Evolutionary conservation across 2,888 invertebrate genomes (phyloP), one percentile per base, ranked within the genome.

Genomic region (Hemithea aestivaria): DNA sequence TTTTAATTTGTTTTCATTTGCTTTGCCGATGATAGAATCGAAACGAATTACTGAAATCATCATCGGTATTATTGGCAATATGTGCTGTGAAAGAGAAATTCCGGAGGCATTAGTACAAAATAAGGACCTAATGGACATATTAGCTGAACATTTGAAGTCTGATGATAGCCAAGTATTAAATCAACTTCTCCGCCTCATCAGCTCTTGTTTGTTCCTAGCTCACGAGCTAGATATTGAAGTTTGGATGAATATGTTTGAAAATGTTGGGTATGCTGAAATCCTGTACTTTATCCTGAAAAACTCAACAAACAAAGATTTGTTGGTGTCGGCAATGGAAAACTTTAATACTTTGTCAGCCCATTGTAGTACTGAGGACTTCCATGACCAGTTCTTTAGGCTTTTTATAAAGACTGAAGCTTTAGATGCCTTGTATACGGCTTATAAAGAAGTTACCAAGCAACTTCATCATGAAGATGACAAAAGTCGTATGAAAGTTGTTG

Each of bases 61-160:
- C 22, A 81, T 96, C 8, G 96, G 96, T 4, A 94, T 96, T 35
- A 84, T 96, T 40, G 94, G 93, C 1, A 97, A 97, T 72, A 92
- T 96, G 90, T 92, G 93, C 45, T 92, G 93, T 56, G 89, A 91
- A 41, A 83, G 88, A 39, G 87, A 89, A 43, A 89, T 91, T 1
- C 89, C 92, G 9, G 73, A 84, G 33, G 77, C 80, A 11, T 75
- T 93, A 7, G 83, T 91, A 16, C 73, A 82, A 10, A 88, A 90
- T 54, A 80, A 90, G 7, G 82, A 89, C 16, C 81, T 93, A 16
- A 69, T 93, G 45, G 73, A 80, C 28, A 73, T 88, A 32, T 68
- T 92, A 30, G 72, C 92, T 6, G 82, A 87, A 45, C 79, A 89
- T 54, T 73, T 91, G 32, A 78, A 88, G 26, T 89, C 89, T 31